phyloP scores from a whole-genome alignment of 2,888 invertebrate genomes.

The Drosophila algonquin region DNA sequence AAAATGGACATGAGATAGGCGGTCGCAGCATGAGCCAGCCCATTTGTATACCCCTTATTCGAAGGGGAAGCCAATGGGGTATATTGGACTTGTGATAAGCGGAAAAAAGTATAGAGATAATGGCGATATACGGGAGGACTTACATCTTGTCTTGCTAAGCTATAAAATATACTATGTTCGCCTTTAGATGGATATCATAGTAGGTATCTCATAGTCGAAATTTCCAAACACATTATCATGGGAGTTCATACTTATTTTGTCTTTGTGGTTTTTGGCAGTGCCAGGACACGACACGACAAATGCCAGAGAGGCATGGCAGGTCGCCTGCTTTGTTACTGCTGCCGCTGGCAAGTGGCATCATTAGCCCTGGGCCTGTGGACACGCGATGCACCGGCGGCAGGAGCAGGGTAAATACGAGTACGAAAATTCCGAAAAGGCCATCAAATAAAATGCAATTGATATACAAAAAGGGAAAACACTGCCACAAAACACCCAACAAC shows the following conservation, averaged over 20 bases:
- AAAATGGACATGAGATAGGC: slow-evolving; percentile 46
- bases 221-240: neutral
- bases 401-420: slow-evolving; percentile 28
- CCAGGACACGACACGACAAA: slow-evolving; percentile 68
- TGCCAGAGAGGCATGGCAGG: slow-evolving; percentile 60
- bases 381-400: slow-evolving; percentile 55
- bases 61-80: neutral
- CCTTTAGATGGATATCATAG: neutral
- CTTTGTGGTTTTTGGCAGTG: slow-evolving; percentile 68
- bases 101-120: neutral
- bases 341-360: slow-evolving; percentile 56
- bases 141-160: too few relatives aligned
- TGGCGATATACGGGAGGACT: too few relatives aligned
- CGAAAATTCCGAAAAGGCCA: slow-evolving; percentile 48
- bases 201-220: neutral
- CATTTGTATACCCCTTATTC: slow-evolving; percentile 29
- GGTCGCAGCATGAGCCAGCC: slow-evolving; percentile 56
- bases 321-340: slow-evolving; percentile 29
- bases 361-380: slow-evolving; percentile 51
- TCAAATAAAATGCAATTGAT: slow-evolving; percentile 75
- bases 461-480: slow-evolving; percentile 72
- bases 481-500: slow-evolving; percentile 8
- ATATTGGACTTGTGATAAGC: neutral
- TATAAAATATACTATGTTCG: too few relatives aligned
- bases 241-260: neutral